Evolutionary conservation across 2,113 vertebrate species (phyloP).

Genomic region (Alexandromys fortis): DNA sequence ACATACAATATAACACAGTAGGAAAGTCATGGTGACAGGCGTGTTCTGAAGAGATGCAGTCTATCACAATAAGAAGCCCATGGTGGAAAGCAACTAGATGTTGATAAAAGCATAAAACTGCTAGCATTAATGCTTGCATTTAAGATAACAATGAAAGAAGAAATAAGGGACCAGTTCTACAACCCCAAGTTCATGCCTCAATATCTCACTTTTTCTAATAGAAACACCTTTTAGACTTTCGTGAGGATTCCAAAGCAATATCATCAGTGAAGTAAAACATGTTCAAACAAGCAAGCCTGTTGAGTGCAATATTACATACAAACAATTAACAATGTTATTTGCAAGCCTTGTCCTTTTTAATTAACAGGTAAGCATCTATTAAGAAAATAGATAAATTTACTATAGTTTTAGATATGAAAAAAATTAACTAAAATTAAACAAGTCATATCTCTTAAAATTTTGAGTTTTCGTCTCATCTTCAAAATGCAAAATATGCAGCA

Average conservation of each 20-base stretch:
- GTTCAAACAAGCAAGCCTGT: neutral
- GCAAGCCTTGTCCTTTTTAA: neutral
- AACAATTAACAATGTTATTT: neutral
- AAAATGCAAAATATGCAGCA: constrained; percentile 8
- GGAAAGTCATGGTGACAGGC: neutral
- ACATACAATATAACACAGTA: neutral
- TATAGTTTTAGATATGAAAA: too few relatives aligned
- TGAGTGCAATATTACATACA: neutral
- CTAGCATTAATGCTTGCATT: neutral
- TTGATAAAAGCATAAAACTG: accelerated
- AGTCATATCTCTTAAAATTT: too few relatives aligned
- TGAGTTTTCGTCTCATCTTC: neutral
- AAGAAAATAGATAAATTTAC: too few relatives aligned
- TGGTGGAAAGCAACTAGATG: accelerated
- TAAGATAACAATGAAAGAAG: neutral
- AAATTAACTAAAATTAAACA: too few relatives aligned
- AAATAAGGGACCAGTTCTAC: neutral
- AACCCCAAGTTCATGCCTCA: neutral
- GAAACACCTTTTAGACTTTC: neutral
- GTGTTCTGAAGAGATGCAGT: neutral
- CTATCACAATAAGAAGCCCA: neutral
- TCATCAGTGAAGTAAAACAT: too few relatives aligned
- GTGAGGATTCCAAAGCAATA: neutral
- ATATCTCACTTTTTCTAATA: too few relatives aligned
- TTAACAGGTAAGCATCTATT: too few relatives aligned